Evolutionary conservation across 2,797 vertebrate species (phyloP).

Genomic region (Brotula barbata): DNA sequence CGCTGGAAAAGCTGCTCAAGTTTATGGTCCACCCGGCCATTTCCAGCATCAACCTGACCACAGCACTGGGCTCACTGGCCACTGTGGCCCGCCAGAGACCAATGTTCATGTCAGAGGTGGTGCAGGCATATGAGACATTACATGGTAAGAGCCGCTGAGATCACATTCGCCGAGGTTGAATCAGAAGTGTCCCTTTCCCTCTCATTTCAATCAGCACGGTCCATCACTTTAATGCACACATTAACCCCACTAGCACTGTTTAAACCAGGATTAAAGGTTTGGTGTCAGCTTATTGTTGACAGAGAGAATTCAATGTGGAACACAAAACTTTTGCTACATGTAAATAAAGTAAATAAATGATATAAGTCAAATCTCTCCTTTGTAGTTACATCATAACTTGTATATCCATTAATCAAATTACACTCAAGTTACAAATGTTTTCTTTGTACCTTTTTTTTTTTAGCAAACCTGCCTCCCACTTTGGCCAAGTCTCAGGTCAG

Average conservation of each 20-base stretch:
- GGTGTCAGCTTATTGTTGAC: too few relatives aligned
- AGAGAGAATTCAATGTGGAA: too few relatives aligned
- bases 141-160: conserved; percentile 80
- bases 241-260: too few relatives aligned
- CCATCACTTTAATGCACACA: too few relatives aligned
- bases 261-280: too few relatives aligned
- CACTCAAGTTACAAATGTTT: too few relatives aligned
- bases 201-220: background rate
- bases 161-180: too few relatives aligned
- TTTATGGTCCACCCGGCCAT: conserved; percentile 98
- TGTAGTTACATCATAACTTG: too few relatives aligned
- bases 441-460: background rate
- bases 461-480: conserved; percentile 92
- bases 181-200: background rate
- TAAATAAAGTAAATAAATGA: too few relatives aligned
- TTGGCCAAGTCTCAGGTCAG: conserved; percentile 97
- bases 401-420: background rate
- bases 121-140: conserved; percentile 92
- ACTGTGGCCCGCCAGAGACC: conserved; percentile 91
- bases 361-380: too few relatives aligned
- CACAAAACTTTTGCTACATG: too few relatives aligned
- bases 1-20: conserved; percentile 90
- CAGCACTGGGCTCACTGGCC: conserved; percentile 89
- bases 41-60: conserved; percentile 95
- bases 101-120: conserved; percentile 97